A percentile compares a stretch with the other conserved stretches of the same genome.
Conservation (phyloP, 2,113 vertebrate genomes). For the Microcebus jonahi region DNA sequence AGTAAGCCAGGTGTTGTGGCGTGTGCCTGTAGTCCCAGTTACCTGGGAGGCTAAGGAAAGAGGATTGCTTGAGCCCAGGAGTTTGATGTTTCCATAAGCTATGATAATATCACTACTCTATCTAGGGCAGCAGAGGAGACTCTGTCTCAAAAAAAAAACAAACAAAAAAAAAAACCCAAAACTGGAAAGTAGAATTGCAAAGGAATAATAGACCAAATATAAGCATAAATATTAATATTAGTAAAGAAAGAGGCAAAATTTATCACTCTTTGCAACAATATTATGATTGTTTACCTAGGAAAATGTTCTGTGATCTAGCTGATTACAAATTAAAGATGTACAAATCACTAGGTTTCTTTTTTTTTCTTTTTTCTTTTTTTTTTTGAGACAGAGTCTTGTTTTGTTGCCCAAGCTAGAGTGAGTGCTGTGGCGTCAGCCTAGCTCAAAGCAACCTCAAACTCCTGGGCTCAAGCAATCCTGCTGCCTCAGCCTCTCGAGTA, state of each 20-base stretch:
- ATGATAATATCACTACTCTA: background rate
- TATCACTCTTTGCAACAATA: background rate
- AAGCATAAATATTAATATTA: slow-evolving; percentile 25
- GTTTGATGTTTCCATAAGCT: background rate
- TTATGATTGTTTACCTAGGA: slow-evolving; percentile 10
- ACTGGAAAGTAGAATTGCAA: background rate
- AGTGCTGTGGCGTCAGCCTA: too few species aligned
- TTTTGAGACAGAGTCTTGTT: too few species aligned
- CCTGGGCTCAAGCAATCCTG: too few species aligned
- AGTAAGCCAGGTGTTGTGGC: background rate
- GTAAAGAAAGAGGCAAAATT: background rate
- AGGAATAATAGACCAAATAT: background rate
- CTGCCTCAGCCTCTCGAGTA: too few species aligned
- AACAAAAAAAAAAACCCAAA: background rate
- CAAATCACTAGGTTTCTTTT: background rate
- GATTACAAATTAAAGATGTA: background rate
- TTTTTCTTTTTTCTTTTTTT: too few species aligned
- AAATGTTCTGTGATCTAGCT: background rate
- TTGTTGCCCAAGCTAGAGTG: too few species aligned
- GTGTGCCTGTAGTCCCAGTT: background rate
- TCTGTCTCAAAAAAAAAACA: background rate
- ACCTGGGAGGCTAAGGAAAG: background rate
- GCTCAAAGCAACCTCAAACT: too few species aligned
- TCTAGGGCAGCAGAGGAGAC: background rate
- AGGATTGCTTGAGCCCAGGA: background rate